Conservation (phyloP, 1,140 invertebrate genomes). For the Nephila pilipes region DNA sequence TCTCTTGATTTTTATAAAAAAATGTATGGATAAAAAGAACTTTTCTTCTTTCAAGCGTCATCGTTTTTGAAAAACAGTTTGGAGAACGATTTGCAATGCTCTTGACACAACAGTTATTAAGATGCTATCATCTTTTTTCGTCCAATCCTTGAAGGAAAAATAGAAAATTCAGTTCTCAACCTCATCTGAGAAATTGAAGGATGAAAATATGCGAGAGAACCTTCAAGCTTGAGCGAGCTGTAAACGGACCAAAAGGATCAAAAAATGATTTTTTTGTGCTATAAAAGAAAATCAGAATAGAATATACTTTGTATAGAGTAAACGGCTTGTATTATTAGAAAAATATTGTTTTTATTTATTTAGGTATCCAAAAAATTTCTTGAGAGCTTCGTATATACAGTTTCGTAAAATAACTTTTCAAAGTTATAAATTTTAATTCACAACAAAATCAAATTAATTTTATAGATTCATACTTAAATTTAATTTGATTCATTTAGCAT, state of each 20-base stretch:
- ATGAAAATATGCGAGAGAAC: conserved; percentile 18
- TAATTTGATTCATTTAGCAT: no score
- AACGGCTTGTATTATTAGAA: neutral
- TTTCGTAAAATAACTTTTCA: no score
- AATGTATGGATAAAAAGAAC: neutral
- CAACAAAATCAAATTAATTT: no score
- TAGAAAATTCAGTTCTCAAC: neutral
- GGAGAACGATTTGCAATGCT: conserved; percentile 25
- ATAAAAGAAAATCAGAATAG: neutral
- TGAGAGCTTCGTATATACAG: no score
- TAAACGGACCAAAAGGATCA: neutral
- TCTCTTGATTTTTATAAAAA: neutral
- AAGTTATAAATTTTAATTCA: no score
- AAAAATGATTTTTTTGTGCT: neutral
- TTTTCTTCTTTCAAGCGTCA: neutral
- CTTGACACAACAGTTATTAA: conserved; percentile 10
- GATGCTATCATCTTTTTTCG: neutral
- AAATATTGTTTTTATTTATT: neutral
- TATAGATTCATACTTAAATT: no score
- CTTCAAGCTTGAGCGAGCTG: neutral
- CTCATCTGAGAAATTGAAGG: neutral
- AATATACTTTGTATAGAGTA: neutral
- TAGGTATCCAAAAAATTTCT: neutral
- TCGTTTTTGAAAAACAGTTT: neutral
- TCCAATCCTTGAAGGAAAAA: neutral